Base-by-base conservation (phyloP, 2,888 invertebrate genomes). In the Drosophila parthenogenetica region DNA sequence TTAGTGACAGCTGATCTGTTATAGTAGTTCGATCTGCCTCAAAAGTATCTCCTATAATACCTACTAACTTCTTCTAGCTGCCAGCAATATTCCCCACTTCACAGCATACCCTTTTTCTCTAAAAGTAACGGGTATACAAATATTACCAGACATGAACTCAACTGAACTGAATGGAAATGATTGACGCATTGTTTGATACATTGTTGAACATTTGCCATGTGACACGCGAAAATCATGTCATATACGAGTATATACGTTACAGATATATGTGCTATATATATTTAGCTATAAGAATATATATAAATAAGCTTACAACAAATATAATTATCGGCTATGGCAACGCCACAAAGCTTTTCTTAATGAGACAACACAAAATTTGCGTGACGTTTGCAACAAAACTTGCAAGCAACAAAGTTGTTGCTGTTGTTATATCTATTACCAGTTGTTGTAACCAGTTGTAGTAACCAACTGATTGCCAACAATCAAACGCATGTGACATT, bases 321-420 rank as follows among this genome's bases (percentile, higher is more conserved):
- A 75, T 65, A 39, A 19, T 75, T 64, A 75, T 65, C 74, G 70
- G 50, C 70, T 71, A 73, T 73, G 66, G 78, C 70, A 81, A 71
- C 81, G 78, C 68, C 75, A 73, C 69, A 61, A 81, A 67, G 70
- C 71, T 64, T 69, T 70, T 77, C 73, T 77, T 86, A 90, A 91
- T 90, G 83, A 89, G 81, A 51, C 91, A 89, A 91, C 91, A 90
- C 82, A 79, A 70, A 85, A 89, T 90, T 90, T 87, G 91, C 90
- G 91, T 90, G 90, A 69, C 75, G 59, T 39, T 70, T 69, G 69
- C 66, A 59, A 75, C 62, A 22, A 69, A 72, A 76, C 60, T 46
- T 60, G 51, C 43, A 64, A 49, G 72, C 69, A 55, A 77, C 55
- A 50, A 45, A 54, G 45, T 60, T 60, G 49, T 35, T 60, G n/a